These are phyloP conservation scores for Drosophila pseudotakahashii DNA, from an alignment of 2,888 invertebrate genomes.

Conservation along the genomic window DNA sequence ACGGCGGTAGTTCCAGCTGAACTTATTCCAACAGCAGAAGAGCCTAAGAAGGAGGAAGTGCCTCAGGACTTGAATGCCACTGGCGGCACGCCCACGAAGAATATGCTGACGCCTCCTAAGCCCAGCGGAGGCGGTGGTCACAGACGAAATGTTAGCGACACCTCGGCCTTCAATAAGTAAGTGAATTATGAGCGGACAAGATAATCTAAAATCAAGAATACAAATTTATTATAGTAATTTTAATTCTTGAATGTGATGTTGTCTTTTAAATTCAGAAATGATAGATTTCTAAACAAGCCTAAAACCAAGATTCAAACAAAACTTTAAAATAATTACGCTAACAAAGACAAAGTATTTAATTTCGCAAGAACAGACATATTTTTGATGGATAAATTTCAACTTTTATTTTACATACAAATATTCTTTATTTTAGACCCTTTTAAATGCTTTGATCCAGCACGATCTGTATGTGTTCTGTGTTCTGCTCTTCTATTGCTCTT, in stretches of 20 bases:
- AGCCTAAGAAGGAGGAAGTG: conserved; percentile 15
- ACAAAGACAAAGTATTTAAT: no score
- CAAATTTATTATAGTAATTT: not conserved
- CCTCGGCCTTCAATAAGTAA: conserved; percentile 92
- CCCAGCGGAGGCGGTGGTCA: conserved; percentile 85
- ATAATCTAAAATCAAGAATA: conserved; percentile 16
- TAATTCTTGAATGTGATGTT: not conserved
- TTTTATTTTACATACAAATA: not conserved
- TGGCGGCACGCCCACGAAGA: conserved; percentile 78
- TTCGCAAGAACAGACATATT: no score
- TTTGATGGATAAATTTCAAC: not conserved
- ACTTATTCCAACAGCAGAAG: conserved; percentile 48
- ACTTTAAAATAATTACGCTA: no score
- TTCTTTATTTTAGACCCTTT: conserved; percentile 8
- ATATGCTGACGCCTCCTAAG: conserved; percentile 82
- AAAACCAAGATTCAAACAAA: no score
- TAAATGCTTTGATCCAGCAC: conserved; percentile 27
- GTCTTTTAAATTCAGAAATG: no score
- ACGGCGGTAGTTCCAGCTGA: conserved; percentile 34
- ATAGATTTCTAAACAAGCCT: no score
- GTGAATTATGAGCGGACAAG: conserved; percentile 78
- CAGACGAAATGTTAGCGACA: conserved; percentile 93
- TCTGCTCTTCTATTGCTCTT: conserved; percentile 62
- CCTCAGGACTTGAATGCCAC: conserved; percentile 22
- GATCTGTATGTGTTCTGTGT: conserved; percentile 63